phyloP scores from a whole-genome alignment of 1,140 invertebrate species.

The Pogonomyrmex barbatus region DNA sequence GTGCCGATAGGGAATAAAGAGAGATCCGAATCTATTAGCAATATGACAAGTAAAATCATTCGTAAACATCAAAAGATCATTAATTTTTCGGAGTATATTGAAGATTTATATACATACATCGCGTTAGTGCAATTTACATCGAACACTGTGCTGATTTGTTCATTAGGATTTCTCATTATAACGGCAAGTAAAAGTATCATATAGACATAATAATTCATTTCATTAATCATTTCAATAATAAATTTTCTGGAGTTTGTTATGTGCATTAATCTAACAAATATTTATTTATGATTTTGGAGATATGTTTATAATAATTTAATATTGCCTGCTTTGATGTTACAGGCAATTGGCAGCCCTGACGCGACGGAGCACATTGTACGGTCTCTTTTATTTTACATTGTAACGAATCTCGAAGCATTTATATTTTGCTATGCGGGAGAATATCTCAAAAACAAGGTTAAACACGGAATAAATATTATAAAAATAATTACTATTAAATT shows the following conservation, averaged over 20 bases:
- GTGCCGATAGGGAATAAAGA: not conserved
- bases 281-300: not conserved
- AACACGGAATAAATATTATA: not conserved
- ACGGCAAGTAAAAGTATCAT: conserved; percentile 55
- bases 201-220: not conserved
- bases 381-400: conserved; percentile 52
- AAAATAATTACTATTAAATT: not conserved
- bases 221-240: not conserved
- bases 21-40: not conserved
- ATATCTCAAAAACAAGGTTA: conserved; percentile 65
- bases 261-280: not conserved
- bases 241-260: not conserved
- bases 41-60: conserved; percentile 55
- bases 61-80: conserved; percentile 58
- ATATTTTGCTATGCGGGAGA: conserved; percentile 70
- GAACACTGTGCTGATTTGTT: conserved; percentile 62
- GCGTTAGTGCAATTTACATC: conserved; percentile 60
- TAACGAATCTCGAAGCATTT: conserved; percentile 65
- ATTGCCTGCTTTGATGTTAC: conserved; percentile 1
- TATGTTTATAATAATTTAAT: not conserved
- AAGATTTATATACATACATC: conserved; percentile 60
- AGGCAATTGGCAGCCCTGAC: conserved; percentile 53
- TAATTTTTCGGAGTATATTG: conserved; percentile 44
- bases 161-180: conserved; percentile 54
- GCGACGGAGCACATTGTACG: conserved; percentile 23